Percentiles rank a stretch among this genome's conserved stretches.
Conservation (phyloP, 2,888 invertebrate genomes). For the Drosophila kuntzei region DNA sequence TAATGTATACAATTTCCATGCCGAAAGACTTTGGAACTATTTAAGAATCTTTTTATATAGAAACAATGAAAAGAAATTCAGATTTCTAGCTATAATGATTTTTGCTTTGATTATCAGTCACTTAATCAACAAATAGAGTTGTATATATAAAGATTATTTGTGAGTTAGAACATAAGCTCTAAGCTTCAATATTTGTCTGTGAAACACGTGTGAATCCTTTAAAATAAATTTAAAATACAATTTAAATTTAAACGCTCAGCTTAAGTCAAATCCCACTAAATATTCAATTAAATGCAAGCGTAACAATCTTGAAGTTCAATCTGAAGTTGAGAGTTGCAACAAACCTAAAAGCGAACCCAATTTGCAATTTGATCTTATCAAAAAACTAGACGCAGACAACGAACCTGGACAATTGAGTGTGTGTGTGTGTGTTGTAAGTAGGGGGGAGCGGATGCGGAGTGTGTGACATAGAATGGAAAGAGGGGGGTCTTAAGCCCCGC, state of each 20-base stretch:
- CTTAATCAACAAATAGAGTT: too few species aligned
- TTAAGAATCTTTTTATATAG: too few species aligned
- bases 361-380: slow-evolving; percentile 76
- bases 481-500: slow-evolving; percentile 58
- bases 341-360: slow-evolving; percentile 39
- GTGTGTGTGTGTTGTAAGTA: slow-evolving; percentile 10
- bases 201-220: too few species aligned
- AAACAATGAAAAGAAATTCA: too few species aligned
- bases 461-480: neutral
- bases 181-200: too few species aligned
- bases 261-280: neutral
- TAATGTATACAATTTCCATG: too few species aligned
- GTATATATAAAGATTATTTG: too few species aligned
- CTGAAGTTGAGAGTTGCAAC: slow-evolving; percentile 22
- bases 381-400: slow-evolving; percentile 8
- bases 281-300: slow-evolving; percentile 5
- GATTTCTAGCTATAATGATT: too few species aligned
- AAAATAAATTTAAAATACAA: too few species aligned
- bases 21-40: too few species aligned
- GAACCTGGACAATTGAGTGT: neutral
- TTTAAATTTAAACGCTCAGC: neutral
- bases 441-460: neutral
- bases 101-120: too few species aligned
- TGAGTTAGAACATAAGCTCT: too few species aligned
- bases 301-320: slow-evolving; percentile 29